A percentile compares a stretch with the other conserved stretches of the same genome.
These are phyloP conservation scores for Aporophyla nigra DNA, from an alignment of 2,888 invertebrate genomes.

Conservation along the genomic window DNA sequence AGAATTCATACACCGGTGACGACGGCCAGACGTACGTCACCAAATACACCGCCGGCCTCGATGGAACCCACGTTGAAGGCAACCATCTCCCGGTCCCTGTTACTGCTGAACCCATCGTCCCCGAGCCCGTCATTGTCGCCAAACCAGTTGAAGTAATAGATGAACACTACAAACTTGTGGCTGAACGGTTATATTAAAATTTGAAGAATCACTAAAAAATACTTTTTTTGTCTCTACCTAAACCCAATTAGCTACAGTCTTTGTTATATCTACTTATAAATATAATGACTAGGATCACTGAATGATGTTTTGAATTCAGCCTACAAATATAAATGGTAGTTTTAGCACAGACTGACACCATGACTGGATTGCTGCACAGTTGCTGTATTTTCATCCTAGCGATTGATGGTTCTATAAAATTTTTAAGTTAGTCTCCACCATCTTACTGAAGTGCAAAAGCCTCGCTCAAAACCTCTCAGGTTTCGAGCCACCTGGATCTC, in stretches of 20 bases:
- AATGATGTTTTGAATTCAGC: neutral
- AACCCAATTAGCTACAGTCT: neutral
- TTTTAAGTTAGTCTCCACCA: too few relatives aligned
- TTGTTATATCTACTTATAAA: neutral
- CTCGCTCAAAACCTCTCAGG: too few relatives aligned
- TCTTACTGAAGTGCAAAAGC: too few relatives aligned
- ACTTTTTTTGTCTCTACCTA: neutral
- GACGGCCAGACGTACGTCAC: slow-evolving; percentile 60
- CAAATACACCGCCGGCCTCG: slow-evolving; percentile 78
- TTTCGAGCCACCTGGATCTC: too few relatives aligned
- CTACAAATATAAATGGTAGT: slow-evolving; percentile 43
- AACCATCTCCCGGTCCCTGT: slow-evolving; percentile 73
- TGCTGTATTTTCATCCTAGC: slow-evolving; percentile 8
- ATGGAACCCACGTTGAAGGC: slow-evolving; percentile 76
- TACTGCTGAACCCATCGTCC: slow-evolving; percentile 57
- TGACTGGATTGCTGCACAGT: slow-evolving; percentile 51
- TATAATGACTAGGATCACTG: neutral
- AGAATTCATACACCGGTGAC: too few relatives aligned
- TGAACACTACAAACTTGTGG: neutral
- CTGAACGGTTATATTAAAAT: slow-evolving; percentile 19
- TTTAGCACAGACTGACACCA: slow-evolving; percentile 42
- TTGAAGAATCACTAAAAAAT: neutral
- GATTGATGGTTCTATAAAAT: too few relatives aligned
- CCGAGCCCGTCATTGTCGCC: neutral
- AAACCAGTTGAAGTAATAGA: slow-evolving; percentile 10